These are phyloP conservation scores for Carassius gibelio DNA, from an alignment of 2,113 vertebrate genomes.

Conservation along the genomic window DNA sequence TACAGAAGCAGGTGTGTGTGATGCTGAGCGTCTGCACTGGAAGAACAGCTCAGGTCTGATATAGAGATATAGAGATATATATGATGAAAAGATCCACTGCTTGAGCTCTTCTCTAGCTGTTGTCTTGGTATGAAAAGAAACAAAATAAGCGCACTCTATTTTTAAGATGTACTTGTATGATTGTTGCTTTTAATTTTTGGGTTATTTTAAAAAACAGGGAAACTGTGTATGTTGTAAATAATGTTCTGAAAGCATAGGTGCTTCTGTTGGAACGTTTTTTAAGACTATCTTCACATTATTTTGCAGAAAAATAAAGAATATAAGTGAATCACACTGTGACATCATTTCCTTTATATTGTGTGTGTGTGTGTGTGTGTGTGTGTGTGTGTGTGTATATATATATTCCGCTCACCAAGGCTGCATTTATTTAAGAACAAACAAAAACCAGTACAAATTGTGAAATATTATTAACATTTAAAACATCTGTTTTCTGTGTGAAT, in stretches of 20 bases:
- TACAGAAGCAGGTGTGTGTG: no score
- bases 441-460: no score
- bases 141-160: constrained; percentile 60
- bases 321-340: constrained; percentile 16
- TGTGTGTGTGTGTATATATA: no score
- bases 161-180: constrained; percentile 61
- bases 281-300: constrained; percentile 70
- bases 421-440: neutral
- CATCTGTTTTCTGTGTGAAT: neutral
- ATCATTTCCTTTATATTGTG: neutral
- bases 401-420: neutral
- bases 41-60: no score
- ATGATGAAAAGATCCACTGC: neutral
- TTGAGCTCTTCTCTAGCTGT: constrained; percentile 44
- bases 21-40: no score
- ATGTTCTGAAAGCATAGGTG: constrained; percentile 67
- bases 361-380: no score
- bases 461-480: neutral
- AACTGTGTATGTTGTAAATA: constrained; percentile 71
- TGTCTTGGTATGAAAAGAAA: constrained; percentile 49
- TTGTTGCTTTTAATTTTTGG: constrained; percentile 61
- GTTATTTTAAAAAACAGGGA: constrained; percentile 72
- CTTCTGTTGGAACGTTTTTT: constrained; percentile 74
- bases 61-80: no score
- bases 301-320: constrained; percentile 65